Conservation (phyloP, 1,140 invertebrate genomes). For the Pseudomyrmex sp. region DNA sequence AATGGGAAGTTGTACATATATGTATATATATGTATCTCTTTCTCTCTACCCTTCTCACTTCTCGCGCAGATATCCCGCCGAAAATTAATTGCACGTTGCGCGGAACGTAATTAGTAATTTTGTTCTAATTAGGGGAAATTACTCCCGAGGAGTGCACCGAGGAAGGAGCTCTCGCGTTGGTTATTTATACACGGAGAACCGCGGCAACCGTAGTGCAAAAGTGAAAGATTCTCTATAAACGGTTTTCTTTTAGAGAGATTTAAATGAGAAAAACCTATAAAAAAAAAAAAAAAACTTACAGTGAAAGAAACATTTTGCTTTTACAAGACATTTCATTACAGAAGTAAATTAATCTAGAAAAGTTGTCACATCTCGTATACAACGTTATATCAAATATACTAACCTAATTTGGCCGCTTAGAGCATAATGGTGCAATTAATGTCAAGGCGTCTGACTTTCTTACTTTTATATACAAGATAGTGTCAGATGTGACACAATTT, state of each 20-base stretch:
- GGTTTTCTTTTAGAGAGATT: slow-evolving; percentile 28
- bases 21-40: slow-evolving; percentile 19
- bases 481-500: slow-evolving; percentile 49
- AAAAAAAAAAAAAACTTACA: no score
- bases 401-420: neutral
- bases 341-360: neutral
- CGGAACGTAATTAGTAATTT: slow-evolving; percentile 70
- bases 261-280: neutral
- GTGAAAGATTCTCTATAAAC: slow-evolving; percentile 42
- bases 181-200: slow-evolving; percentile 33
- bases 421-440: neutral
- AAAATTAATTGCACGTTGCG: slow-evolving; percentile 66
- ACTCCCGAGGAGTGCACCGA: slow-evolving; percentile 22
- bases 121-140: slow-evolving; percentile 69
- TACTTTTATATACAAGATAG: neutral
- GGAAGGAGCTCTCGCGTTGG: slow-evolving; percentile 15
- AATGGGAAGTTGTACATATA: slow-evolving; percentile 53
- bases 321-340: slow-evolving; percentile 1
- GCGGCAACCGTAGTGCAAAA: slow-evolving; percentile 24
- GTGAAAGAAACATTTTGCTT: neutral
- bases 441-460: neutral
- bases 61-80: slow-evolving; percentile 18
- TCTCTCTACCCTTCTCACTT: neutral
- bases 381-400: neutral
- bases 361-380: no score